phyloP scores from a whole-genome alignment of 2,888 invertebrate species.

The Agrotis clavis region DNA sequence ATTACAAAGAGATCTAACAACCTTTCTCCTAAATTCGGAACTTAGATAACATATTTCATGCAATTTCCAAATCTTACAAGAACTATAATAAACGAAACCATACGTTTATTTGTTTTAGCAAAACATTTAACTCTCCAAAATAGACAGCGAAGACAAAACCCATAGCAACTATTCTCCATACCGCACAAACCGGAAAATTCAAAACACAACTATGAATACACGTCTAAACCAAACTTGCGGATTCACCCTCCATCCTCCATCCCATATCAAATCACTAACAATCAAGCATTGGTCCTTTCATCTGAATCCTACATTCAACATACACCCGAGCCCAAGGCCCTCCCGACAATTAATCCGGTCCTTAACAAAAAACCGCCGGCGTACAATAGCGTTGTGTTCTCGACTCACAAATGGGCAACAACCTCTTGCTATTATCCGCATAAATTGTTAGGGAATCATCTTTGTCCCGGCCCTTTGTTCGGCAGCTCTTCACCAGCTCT shows the following conservation, averaged over 20 bases:
- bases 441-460: constrained; percentile 74
- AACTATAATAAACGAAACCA: too few species aligned
- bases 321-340: constrained; percentile 60
- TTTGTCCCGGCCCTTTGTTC: constrained; percentile 71
- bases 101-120: too few species aligned
- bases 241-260: constrained; percentile 29
- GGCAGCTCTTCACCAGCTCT: constrained; percentile 65
- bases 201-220: constrained; percentile 29
- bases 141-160: neutral
- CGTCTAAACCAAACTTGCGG: constrained; percentile 35
- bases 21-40: too few species aligned
- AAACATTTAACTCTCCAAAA: too few species aligned
- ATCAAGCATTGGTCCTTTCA: constrained; percentile 53
- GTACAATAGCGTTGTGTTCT: constrained; percentile 68
- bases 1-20: too few species aligned
- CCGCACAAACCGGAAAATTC: constrained; percentile 2
- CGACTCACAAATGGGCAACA: constrained; percentile 65
- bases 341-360: constrained; percentile 69
- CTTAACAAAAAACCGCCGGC: constrained; percentile 68
- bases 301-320: constrained; percentile 57
- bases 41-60: too few species aligned
- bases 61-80: too few species aligned
- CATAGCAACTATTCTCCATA: neutral
- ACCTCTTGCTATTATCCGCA: constrained; percentile 72
- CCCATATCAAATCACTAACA: constrained; percentile 58